Evolutionary conservation across 2,888 invertebrate genomes (phyloP).

Genomic region (Lasioglossum figueresi): DNA sequence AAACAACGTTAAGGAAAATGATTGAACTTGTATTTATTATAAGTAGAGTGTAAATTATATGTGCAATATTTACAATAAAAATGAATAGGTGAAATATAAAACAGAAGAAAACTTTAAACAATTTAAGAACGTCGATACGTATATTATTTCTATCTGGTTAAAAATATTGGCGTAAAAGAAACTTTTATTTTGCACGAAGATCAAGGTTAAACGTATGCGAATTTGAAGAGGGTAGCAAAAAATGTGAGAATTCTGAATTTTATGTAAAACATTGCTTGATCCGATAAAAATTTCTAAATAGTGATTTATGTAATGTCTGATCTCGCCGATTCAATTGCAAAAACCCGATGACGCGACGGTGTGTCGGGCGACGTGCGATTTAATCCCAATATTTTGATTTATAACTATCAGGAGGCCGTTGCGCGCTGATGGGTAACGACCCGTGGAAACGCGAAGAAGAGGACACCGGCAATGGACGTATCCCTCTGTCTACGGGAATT

Average conservation of each 20-base stretch:
- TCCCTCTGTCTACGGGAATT: constrained; percentile 55
- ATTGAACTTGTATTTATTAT: too few relatives aligned
- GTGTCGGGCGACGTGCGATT: constrained; percentile 36
- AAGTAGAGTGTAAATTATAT: too few relatives aligned
- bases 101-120: too few relatives aligned
- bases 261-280: neutral
- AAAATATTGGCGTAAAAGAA: too few relatives aligned
- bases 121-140: too few relatives aligned
- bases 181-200: too few relatives aligned
- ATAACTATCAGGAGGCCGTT: constrained; percentile 50
- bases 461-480: constrained; percentile 45
- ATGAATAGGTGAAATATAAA: too few relatives aligned
- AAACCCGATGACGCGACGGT: neutral
- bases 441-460: constrained; percentile 54
- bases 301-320: neutral
- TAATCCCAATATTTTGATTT: constrained; percentile 57
- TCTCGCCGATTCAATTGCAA: neutral
- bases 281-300: neutral
- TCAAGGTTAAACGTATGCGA: neutral
- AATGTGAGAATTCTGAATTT: neutral
- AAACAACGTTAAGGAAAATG: too few relatives aligned
- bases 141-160: too few relatives aligned
- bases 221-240: neutral
- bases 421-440: constrained; percentile 64
- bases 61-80: too few relatives aligned